These are phyloP conservation scores for Bedellia somnulentella DNA, from an alignment of 2,888 invertebrate genomes.

Conservation along the genomic window DNA sequence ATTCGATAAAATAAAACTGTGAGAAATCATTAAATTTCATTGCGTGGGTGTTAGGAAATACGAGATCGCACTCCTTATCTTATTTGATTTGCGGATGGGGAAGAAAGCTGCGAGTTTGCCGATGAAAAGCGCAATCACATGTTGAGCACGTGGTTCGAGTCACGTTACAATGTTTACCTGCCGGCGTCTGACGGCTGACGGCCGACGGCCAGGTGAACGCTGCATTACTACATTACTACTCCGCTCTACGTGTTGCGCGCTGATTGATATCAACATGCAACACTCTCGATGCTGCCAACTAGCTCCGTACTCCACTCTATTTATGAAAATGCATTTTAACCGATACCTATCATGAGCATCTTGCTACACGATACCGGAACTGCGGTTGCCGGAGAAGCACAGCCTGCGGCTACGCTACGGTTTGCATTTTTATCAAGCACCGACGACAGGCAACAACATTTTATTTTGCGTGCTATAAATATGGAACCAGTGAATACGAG, in stretches of 20 bases:
- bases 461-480: constrained; percentile 57
- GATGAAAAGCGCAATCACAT: constrained; percentile 32
- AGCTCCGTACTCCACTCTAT: not conserved
- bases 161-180: constrained; percentile 61
- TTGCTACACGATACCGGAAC: no score
- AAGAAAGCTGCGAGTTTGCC: no score
- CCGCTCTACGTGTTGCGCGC: constrained; percentile 16
- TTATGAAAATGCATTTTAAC: constrained; percentile 30
- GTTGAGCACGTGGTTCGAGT: constrained; percentile 44
- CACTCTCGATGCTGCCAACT: not conserved
- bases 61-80: no score
- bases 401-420: constrained; percentile 41
- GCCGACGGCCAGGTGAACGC: constrained; percentile 49
- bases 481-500: constrained; percentile 42
- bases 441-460: constrained; percentile 46
- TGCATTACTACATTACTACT: constrained; percentile 17
- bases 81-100: no score
- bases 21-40: constrained; percentile 50
- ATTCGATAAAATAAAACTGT: constrained; percentile 56
- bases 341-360: no score
- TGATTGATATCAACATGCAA: constrained; percentile 3
- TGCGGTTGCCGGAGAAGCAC: no score
- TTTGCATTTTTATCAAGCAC: constrained; percentile 58
- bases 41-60: constrained; percentile 26
- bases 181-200: no score